Evolutionary conservation across 2,888 invertebrate species (phyloP), one percentile per base, ranked within the genome.

Genomic region (Proisotoma minuta): DNA sequence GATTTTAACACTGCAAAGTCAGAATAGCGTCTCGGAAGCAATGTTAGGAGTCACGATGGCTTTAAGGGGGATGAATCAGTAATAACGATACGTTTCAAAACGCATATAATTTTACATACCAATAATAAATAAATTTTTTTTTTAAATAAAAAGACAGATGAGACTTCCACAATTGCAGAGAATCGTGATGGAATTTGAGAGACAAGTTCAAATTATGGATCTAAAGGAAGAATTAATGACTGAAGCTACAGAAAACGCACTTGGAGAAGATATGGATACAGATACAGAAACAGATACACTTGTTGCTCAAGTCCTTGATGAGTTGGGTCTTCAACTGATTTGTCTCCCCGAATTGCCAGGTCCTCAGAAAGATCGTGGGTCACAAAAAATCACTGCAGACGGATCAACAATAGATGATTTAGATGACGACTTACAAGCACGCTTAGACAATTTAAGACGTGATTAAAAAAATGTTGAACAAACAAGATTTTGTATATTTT

Each of bases 181-280:
- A 74, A 84, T 84, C 28, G 81, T 83, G 79, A 75, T 74, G 64
- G 82, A 83, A 74, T 84, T 84, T 77, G 84, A 84, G 75, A 82
- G 82, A 71, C 84, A 85, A 74, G 79, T 81, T 12, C 82, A 83
- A 73, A 82, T 84, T 3, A 84, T 84, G 83, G 83, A 84, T 69
- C 83, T 84, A 82, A 85, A 85, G 75, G 83, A 84, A 74, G 84
- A 84, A 70, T 82, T 84, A 80, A 83, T 85, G 81, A 80, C 79
- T 71, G 84, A 84, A 73, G 82, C 82, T 2, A 82, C 84, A 69
- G 84, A 85, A 75, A 84, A 83, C 75, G 83, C 82, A 5, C 80
- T 83, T 75, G 83, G 81, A 2, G 83, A 82, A 62, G 82, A 81
- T 51, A 83, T 84, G 75, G 81, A 81, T 65, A 83, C 83, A 66